phyloP scores from a whole-genome alignment of 2,888 invertebrate species.

The Agrochola lota region DNA sequence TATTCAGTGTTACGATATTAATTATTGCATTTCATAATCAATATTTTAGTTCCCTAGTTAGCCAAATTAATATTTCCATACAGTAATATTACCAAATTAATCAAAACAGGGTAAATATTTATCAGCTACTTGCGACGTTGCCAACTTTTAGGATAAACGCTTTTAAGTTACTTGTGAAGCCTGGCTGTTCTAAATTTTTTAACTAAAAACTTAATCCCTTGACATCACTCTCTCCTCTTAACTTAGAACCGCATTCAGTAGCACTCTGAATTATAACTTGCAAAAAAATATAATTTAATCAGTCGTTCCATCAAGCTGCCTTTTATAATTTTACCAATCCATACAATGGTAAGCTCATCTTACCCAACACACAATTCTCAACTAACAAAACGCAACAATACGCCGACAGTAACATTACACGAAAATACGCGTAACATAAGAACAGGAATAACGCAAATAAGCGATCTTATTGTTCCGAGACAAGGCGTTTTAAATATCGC shows the following conservation, averaged over 20 bases:
- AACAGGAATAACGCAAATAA: constrained; percentile 24
- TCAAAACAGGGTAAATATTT: no score
- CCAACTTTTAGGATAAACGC: no score
- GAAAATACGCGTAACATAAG: constrained; percentile 47
- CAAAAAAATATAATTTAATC: background rate
- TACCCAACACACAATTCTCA: constrained; percentile 1
- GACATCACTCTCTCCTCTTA: background rate
- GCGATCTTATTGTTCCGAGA: constrained; percentile 43
- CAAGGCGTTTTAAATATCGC: constrained; percentile 38
- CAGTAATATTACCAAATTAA: no score
- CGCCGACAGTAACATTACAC: constrained; percentile 26
- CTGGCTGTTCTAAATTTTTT: background rate
- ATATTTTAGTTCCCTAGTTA: no score
- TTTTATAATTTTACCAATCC: background rate
- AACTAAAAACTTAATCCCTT: background rate
- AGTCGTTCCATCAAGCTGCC: background rate
- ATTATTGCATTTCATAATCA: no score
- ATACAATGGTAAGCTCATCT: constrained; percentile 2
- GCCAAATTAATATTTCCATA: no score
- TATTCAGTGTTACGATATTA: no score
- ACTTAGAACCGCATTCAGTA: background rate
- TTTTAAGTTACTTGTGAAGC: no score
- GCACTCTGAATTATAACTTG: no score
- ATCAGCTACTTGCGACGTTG: no score
- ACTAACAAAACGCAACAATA: constrained; percentile 1